These are phyloP conservation scores for Pelmatolapia mariae DNA, from an alignment of 2,113 vertebrate genomes.

Conservation along the genomic window DNA sequence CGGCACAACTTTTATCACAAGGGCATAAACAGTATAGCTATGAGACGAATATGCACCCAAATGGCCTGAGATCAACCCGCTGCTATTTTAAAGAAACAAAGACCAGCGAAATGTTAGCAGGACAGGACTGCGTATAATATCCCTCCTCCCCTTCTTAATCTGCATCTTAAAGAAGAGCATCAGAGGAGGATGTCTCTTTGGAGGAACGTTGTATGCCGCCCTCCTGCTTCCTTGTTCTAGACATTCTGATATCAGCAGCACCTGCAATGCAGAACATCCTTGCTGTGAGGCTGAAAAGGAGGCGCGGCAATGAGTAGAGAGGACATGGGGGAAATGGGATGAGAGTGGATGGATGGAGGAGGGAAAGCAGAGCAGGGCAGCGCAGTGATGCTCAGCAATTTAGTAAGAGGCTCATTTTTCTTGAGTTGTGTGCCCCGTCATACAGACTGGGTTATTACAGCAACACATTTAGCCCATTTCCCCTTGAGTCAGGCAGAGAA, in stretches of 20 bases:
- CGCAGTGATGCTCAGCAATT: conserved; percentile 50
- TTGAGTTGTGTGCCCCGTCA: conserved; percentile 12
- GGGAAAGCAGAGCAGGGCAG: conserved; percentile 22
- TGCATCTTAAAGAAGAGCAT: background rate
- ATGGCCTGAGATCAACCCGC: background rate
- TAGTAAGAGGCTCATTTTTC: conserved; percentile 59
- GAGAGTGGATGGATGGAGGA: conserved; percentile 31
- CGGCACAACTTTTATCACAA: background rate
- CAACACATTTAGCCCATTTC: conserved; percentile 8
- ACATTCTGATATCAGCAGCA: conserved; percentile 58
- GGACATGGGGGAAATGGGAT: background rate
- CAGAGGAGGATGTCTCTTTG: background rate
- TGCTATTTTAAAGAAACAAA: background rate
- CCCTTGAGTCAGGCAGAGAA: background rate
- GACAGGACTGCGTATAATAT: too few species aligned
- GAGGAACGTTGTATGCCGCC: background rate
- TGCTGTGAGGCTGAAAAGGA: background rate
- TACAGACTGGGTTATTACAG: conserved; percentile 50
- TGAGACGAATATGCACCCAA: background rate
- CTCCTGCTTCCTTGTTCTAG: background rate
- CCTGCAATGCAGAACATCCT: conserved; percentile 59
- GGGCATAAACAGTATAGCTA: background rate
- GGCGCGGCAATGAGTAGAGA: background rate
- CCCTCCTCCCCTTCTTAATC: background rate
- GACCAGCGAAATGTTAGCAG: background rate